Conservation (phyloP, 2,113 vertebrate species). For the Larimichthys crocea region DNA sequence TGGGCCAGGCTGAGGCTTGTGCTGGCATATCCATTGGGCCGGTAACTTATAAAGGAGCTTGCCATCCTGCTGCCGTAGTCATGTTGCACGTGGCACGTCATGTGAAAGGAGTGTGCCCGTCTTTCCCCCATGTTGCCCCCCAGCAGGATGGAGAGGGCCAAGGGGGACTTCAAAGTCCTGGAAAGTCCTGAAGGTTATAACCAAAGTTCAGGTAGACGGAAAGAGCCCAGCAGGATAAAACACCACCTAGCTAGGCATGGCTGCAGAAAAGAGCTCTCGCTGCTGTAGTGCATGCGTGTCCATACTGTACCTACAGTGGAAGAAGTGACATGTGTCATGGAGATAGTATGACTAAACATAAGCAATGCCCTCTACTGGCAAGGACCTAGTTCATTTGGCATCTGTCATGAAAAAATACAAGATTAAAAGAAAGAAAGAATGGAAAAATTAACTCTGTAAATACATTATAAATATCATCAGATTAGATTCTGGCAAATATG, state of each 20-base stretch:
- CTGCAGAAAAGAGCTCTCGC: conserved; percentile 34
- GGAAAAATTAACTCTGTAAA: no score
- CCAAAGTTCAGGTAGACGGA: conserved; percentile 17
- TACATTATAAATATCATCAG: conserved; percentile 7
- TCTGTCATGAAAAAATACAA: conserved; percentile 21
- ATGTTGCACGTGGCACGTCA: conserved; percentile 70
- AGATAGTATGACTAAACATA: conserved; percentile 32
- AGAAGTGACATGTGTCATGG: conserved; percentile 50
- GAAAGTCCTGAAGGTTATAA: conserved; percentile 22
- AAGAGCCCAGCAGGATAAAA: conserved; percentile 13
- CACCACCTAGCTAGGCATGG: conserved; percentile 49
- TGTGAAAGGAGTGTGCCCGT: conserved; percentile 68
- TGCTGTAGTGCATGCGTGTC: conserved; percentile 49
- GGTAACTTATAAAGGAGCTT: conserved; percentile 61
- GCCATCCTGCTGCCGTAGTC: conserved; percentile 69
- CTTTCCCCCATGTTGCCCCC: conserved; percentile 74
- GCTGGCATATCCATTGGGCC: conserved; percentile 75
- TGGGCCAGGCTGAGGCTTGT: conserved; percentile 63
- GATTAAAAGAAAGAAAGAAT: background rate
- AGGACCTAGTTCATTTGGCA: conserved; percentile 15
- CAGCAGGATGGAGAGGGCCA: background rate
- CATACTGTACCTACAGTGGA: conserved; percentile 66
- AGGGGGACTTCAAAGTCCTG: conserved; percentile 16
- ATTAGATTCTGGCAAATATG: conserved; percentile 5
- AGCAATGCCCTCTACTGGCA: conserved; percentile 2